A percentile compares a stretch with the other conserved stretches of the same genome.
Evolutionary conservation across 2,888 invertebrate species (phyloP).

Genomic region (Acanthopleura granulata): DNA sequence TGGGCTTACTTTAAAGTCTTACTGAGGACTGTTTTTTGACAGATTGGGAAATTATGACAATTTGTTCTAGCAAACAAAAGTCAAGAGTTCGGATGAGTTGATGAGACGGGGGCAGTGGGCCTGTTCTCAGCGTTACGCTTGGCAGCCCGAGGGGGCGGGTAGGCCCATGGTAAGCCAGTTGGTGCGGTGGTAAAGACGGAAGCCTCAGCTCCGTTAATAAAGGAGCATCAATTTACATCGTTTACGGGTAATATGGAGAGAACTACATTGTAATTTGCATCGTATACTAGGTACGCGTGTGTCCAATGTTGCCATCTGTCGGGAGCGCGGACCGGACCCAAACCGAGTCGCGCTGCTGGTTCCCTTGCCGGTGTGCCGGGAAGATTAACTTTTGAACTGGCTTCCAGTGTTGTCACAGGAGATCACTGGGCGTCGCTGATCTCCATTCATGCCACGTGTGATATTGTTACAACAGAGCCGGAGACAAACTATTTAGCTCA

Average conservation of each 20-base stretch:
- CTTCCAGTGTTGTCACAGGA: background rate
- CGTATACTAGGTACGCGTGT: slow-evolving; percentile 7
- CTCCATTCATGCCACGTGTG: background rate
- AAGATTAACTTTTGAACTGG: slow-evolving; percentile 1
- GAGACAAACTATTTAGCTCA: background rate
- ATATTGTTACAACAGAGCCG: background rate
- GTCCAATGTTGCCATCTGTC: background rate
- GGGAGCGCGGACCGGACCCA: background rate
- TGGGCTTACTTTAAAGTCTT: no score
- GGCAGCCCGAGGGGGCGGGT: background rate
- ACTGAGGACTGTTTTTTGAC: no score
- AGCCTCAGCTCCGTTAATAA: background rate
- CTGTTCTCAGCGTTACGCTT: slow-evolving; percentile 12
- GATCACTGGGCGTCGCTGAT: background rate
- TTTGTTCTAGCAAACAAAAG: no score
- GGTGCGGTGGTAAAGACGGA: background rate
- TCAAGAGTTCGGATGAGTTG: no score
- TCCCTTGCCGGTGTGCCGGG: background rate
- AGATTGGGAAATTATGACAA: no score
- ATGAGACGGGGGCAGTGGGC: background rate
- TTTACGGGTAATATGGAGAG: background rate
- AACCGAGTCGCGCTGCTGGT: background rate
- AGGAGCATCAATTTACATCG: slow-evolving; percentile 1
- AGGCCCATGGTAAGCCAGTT: background rate
- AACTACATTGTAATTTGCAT: slow-evolving; percentile 7